phyloP scores from a whole-genome alignment of 2,888 invertebrate species.

The Meloe dianella region DNA sequence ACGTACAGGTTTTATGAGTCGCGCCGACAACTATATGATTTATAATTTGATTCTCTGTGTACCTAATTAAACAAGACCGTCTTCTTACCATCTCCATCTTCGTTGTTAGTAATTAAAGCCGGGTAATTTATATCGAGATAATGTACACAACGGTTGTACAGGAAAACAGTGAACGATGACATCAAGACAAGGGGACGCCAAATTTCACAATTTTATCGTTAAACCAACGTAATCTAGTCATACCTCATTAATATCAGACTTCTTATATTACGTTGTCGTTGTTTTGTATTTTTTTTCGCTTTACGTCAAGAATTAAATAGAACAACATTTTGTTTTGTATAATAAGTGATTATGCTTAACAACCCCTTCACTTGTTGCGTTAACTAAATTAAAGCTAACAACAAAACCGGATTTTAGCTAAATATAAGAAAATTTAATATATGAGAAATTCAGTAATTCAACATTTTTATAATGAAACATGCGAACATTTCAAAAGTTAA shows the following conservation, averaged over 20 bases:
- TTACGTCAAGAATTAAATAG: neutral
- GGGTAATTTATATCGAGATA: slow-evolving; percentile 48
- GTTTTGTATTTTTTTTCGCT: neutral
- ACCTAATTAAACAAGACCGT: slow-evolving; percentile 46
- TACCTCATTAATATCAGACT: slow-evolving; percentile 5
- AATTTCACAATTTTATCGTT: slow-evolving; percentile 32
- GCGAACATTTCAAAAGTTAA: no score
- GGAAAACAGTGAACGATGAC: slow-evolving; percentile 33
- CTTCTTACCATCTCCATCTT: slow-evolving; percentile 38
- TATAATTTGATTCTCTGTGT: slow-evolving; percentile 41
- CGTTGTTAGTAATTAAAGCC: slow-evolving; percentile 47
- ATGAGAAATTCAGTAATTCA: neutral
- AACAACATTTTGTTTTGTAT: neutral
- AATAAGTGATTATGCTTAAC: neutral
- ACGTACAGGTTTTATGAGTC: slow-evolving; percentile 27
- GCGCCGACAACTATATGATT: slow-evolving; percentile 43
- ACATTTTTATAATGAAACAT: neutral
- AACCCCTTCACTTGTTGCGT: slow-evolving; percentile 8
- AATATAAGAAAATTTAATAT: neutral
- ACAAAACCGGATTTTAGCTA: neutral
- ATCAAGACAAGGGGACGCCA: slow-evolving; percentile 35
- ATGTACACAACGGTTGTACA: slow-evolving; percentile 43
- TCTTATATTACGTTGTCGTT: neutral
- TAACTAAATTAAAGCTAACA: neutral
- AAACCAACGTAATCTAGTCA: slow-evolving; percentile 7